Percentiles rank a stretch among this genome's conserved stretches.
Conservation (phyloP, 2,888 invertebrate species). For the Rhogogaster chlorosoma region DNA sequence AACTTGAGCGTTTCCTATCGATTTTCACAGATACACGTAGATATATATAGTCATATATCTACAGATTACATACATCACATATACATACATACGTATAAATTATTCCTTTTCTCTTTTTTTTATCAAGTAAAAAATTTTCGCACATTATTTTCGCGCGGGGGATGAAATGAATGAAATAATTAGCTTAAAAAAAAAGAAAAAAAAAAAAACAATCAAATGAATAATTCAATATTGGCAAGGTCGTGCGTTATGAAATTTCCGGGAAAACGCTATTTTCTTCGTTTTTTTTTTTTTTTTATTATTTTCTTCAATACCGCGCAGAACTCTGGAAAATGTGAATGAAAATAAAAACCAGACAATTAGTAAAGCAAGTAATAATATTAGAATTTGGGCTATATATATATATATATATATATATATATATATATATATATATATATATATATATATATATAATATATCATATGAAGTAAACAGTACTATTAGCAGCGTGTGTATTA, state of each 20-base stretch:
- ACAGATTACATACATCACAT: neutral
- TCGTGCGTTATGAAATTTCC: too few species aligned
- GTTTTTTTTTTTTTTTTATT: too few species aligned
- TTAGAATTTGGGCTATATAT: neutral
- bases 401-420: too few species aligned
- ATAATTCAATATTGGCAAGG: neutral
- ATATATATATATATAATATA: too few species aligned
- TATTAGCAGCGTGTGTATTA: conserved; percentile 54
- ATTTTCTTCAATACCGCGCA: neutral
- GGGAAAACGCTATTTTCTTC: too few species aligned
- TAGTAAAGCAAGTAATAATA: neutral
- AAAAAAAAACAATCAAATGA: too few species aligned
- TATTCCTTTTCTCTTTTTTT: neutral
- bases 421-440: too few species aligned
- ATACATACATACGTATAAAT: neutral
- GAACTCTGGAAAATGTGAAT: too few species aligned
- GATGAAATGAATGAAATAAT: neutral
- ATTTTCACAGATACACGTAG: conserved; percentile 36
- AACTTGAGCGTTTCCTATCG: conserved; percentile 48
- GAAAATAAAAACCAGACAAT: neutral
- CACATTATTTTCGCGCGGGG: neutral
- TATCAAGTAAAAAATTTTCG: neutral
- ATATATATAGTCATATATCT: neutral
- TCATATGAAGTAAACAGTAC: conserved; percentile 56
- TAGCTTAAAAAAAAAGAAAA: neutral